Percentiles rank a stretch among this genome's conserved stretches.
Evolutionary conservation across 2,888 invertebrate species (phyloP).

Genomic region (Athalia cordata): DNA sequence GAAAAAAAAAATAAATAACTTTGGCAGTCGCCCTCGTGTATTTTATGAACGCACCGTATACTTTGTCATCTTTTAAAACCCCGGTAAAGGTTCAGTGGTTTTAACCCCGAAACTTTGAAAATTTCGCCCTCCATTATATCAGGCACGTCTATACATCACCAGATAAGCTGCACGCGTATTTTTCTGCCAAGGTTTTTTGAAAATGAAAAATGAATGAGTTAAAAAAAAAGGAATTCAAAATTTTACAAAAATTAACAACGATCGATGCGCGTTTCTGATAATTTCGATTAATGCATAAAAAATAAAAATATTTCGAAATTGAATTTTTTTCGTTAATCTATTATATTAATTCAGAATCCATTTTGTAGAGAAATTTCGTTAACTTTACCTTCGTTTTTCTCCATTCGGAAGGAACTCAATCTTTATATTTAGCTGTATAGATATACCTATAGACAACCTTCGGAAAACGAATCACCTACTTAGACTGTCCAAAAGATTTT

Average conservation of each 20-base stretch:
- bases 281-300: not conserved
- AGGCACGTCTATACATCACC: no score
- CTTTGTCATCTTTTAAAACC: constrained; percentile 66
- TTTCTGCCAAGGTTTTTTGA: no score
- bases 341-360: not conserved
- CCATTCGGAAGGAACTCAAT: not conserved
- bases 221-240: no score
- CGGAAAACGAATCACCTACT: not conserved
- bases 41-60: constrained; percentile 9
- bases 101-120: constrained; percentile 59
- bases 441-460: not conserved
- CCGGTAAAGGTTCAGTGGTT: constrained; percentile 67
- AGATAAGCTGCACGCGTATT: no score
- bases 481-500: constrained; percentile 8
- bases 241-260: no score
- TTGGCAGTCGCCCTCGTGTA: not conserved
- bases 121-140: not conserved
- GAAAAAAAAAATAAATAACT: not conserved
- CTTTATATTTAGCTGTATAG: not conserved
- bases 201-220: no score
- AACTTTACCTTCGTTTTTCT: not conserved
- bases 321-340: no score
- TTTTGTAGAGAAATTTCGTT: not conserved
- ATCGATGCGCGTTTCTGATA: no score
- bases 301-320: not conserved